A percentile compares a stretch with the other conserved stretches of the same genome.
Conservation (phyloP, 2,797 vertebrate genomes). For the Sebastolobus altivelis region DNA sequence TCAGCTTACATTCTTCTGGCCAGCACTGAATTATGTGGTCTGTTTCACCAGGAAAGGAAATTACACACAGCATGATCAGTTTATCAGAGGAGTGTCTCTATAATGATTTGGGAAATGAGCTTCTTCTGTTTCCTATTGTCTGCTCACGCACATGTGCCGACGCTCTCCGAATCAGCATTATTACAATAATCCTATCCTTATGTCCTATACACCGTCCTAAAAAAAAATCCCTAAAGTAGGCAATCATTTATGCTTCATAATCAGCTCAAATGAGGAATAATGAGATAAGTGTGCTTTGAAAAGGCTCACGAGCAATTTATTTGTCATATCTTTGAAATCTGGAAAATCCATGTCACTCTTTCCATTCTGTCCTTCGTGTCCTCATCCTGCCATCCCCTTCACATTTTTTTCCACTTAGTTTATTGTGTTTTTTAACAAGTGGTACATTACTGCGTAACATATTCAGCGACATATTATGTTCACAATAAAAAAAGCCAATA, state of each 20-base stretch:
- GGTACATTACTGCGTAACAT: too few species aligned
- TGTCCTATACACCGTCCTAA: background rate
- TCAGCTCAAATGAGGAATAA: background rate
- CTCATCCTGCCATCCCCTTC: background rate
- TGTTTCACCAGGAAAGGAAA: background rate
- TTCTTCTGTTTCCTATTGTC: constrained; percentile 24
- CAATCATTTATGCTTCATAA: background rate
- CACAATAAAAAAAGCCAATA: too few species aligned
- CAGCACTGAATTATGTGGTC: background rate
- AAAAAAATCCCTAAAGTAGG: background rate
- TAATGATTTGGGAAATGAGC: constrained; percentile 20
- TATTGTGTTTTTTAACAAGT: too few species aligned
- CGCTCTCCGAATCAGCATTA: background rate
- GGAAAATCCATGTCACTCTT: background rate
- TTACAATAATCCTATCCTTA: background rate
- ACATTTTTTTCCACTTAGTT: too few species aligned
- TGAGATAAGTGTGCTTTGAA: background rate
- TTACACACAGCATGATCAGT: background rate
- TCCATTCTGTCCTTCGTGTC: background rate
- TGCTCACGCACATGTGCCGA: background rate
- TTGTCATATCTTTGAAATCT: background rate
- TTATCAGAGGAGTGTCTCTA: constrained; percentile 2
- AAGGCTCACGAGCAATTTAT: background rate
- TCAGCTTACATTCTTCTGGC: background rate
- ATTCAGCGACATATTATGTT: too few species aligned